Base-by-base conservation (phyloP, 2,888 invertebrate species). In the Cenopis cana region DNA sequence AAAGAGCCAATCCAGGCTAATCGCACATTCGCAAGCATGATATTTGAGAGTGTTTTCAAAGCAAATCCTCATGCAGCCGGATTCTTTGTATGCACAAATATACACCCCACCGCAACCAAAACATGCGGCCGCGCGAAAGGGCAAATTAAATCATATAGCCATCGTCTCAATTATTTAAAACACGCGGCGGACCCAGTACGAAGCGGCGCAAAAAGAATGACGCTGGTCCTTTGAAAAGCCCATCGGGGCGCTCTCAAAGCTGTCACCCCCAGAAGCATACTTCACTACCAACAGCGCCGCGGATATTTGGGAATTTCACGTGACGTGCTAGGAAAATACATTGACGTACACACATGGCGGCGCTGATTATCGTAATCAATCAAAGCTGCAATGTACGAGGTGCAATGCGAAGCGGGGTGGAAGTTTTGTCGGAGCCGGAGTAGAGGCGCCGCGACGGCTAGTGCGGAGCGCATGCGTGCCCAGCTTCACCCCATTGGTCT, bases 61-160 rank as follows among this genome's bases (percentile, higher is more conserved):
- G 79, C 69, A 75, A 77, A 77, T 76, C 82, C 78, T 80, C 78
- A 73, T 76, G 76, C 79, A 78, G 72, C 74, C 24, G 29, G 60
- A 41, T 74, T 79, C 80, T 81, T 82, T 81, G 75, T 76, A 74
- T 76, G 68, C 76, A 78, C 78, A 76, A 81, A 82, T 84, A 85
- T 83, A 85, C 81, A 77, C 82, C 85, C 82, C 80, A 78, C 71
- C 77, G 73, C 73, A 75, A 77, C 76, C 77, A 81, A 86, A 88
- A 87, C 82, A 84, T 84, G 85, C 78, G 80, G 80, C 81, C 80
- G 81, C 81, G 84, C 83, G 85, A 90, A 87, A 89, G 87, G 86
- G 89, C 90, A 91, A 92, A 92, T 92, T 91, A 92, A 92, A 93
- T 91, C 90, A 91, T 91, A 91, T 83, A 88, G 82, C 81, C 77